phyloP scores from a whole-genome alignment of 2,797 vertebrate species.

The Sebastes baramenuke region DNA sequence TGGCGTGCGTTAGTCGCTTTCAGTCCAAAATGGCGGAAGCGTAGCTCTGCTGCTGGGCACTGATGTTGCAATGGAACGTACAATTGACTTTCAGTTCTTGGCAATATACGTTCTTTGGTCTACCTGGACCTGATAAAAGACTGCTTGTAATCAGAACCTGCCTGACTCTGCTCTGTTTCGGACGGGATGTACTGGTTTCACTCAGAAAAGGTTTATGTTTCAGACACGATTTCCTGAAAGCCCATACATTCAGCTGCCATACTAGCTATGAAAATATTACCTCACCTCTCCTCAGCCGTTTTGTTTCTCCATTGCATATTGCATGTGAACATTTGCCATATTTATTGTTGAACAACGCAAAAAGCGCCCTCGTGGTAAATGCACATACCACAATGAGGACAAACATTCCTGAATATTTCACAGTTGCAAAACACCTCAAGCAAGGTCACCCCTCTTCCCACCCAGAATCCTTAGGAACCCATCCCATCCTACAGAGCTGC shows the following conservation, averaged over 20 bases:
- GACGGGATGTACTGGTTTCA: no score
- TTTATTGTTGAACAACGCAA: constrained; percentile 4
- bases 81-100: no score
- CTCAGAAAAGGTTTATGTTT: neutral
- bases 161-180: no score
- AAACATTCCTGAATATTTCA: constrained; percentile 2
- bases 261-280: neutral
- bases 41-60: no score
- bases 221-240: neutral
- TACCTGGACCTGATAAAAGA: no score
- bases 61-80: no score
- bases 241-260: neutral
- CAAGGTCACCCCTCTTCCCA: constrained; percentile 7
- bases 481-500: constrained; percentile 17
- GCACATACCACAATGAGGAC: neutral
- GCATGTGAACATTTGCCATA: neutral
- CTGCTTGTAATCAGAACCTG: no score
- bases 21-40: no score
- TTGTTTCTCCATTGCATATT: neutral
- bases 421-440: neutral
- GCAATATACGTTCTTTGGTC: no score
- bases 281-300: neutral
- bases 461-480: neutral
- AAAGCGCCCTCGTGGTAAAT: neutral
- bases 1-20: no score